These are phyloP conservation scores for Emmelina monodactyla DNA, from an alignment of 2,888 invertebrate genomes.

Conservation along the genomic window DNA sequence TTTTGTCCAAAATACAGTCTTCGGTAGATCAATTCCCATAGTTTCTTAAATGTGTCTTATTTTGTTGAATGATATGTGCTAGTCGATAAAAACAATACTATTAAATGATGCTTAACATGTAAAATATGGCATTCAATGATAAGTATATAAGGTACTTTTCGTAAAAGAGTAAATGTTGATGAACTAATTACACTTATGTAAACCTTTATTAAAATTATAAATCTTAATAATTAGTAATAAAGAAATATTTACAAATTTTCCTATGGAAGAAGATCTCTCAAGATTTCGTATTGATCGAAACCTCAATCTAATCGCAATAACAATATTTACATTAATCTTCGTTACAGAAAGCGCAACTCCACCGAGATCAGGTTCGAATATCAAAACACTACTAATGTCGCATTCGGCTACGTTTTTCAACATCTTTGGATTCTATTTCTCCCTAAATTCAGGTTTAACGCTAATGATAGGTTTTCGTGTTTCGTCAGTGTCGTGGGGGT, in stretches of 20 bases:
- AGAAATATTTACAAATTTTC: slow-evolving; percentile 64
- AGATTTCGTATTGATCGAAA: slow-evolving; percentile 39
- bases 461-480: slow-evolving; percentile 61
- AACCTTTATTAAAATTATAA: slow-evolving; percentile 53
- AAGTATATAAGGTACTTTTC: slow-evolving; percentile 56
- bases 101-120: slow-evolving; percentile 50
- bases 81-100: slow-evolving; percentile 29
- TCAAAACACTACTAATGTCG: slow-evolving; percentile 24
- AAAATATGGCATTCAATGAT: slow-evolving; percentile 63
- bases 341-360: slow-evolving; percentile 22
- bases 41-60: slow-evolving; percentile 14
- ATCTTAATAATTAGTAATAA: slow-evolving; percentile 38
- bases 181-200: slow-evolving; percentile 56
- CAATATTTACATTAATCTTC: slow-evolving; percentile 61
- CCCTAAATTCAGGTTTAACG: slow-evolving; percentile 63
- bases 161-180: slow-evolving; percentile 58
- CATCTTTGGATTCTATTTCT: slow-evolving; percentile 46
- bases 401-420: slow-evolving; percentile 16
- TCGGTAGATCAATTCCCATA: slow-evolving; percentile 60
- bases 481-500: slow-evolving; percentile 48
- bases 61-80: slow-evolving; percentile 20
- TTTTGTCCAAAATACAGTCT: slow-evolving; percentile 57
- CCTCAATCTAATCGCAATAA: slow-evolving; percentile 43
- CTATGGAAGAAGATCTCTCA: slow-evolving; percentile 60
- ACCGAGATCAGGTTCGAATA: slow-evolving; percentile 35